Base-by-base conservation (phyloP, 2,888 invertebrate genomes). In the Drepanosiphum platanoidis region DNA sequence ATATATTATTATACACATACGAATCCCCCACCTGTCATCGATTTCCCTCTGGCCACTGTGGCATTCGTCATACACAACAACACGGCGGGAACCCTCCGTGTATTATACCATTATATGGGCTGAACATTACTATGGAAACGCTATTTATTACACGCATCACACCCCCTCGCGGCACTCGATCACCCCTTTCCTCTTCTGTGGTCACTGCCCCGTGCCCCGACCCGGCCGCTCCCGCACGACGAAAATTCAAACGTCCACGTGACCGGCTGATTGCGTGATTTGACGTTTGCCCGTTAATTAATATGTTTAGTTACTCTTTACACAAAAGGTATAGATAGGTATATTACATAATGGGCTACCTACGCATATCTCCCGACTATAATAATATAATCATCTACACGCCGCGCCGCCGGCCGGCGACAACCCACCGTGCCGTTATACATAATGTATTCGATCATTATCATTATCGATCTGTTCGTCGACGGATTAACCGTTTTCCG, bases 71-170 rank as follows among this genome's bases (percentile, higher is more conserved):
- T 7, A n/a, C 58, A n/a, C 58, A n/a, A 7, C n/a, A 39, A 27
- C 74, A 13, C 52, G 13, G 36, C 27, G 15, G 52, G 36, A 77
- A 34, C 58, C 75, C n/a, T 22, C 58, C 75, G 13, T 22, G 22
- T 18, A 52, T 42, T 42, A 42, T 42, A 42, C n/a, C 5, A 27
- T n/a, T 2, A 27, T 22, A 18, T 58, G 27, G 58, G 36, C 36
- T 22, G 36, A 18, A 15, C 36, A 36, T 61, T 58, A 77, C 61
- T 61, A 77, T 75, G 75, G 77, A 77, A 77, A 77, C 77, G 61
- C 27, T 22, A 61, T 77, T 77, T 61, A 61, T 77, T 77, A 52
- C 52, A n/a, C 36, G 61, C 61, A 36, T 27, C 77, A 36, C 7
- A 3, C 32, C 30, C 15, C n/a, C 15, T 22, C 15, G 18, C 4